Evolutionary conservation across 1,140 invertebrate species (phyloP).

Genomic region (Neelides sp.): DNA sequence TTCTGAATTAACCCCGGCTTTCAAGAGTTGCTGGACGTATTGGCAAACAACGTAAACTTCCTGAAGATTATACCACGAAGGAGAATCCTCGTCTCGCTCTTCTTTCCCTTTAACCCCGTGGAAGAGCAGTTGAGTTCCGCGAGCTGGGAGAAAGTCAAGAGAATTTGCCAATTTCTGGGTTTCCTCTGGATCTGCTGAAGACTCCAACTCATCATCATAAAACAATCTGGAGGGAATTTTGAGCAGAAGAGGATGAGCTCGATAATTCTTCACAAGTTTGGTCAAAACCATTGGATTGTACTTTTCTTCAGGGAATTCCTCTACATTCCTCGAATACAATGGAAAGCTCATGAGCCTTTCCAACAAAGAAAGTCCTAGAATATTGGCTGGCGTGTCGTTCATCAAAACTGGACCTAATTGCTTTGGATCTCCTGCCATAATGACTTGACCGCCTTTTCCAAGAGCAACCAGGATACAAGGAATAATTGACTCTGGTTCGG

Average conservation of each 20-base stretch:
- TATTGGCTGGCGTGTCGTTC: constrained; percentile 48
- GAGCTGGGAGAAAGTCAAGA: constrained; percentile 26
- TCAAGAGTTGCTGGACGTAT: constrained; percentile 48
- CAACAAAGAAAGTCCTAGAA: constrained; percentile 56
- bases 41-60: constrained; percentile 59
- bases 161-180: constrained; percentile 29
- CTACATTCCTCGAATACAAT: constrained; percentile 51
- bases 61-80: constrained; percentile 78
- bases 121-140: constrained; percentile 53
- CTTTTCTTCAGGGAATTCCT: constrained; percentile 40
- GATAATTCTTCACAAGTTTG: constrained; percentile 50
- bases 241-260: constrained; percentile 65
- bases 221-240: constrained; percentile 63
- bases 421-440: constrained; percentile 80
- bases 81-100: constrained; percentile 55
- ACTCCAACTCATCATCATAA: constrained; percentile 57
- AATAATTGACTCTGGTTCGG: constrained; percentile 74
- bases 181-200: constrained; percentile 39
- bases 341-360: constrained; percentile 50
- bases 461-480: constrained; percentile 36
- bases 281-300: constrained; percentile 58
- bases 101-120: constrained; percentile 68
- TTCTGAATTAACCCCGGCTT: constrained; percentile 45
- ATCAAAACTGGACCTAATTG: constrained; percentile 75
- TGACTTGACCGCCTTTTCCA: constrained; percentile 40